Base-by-base conservation (phyloP, 2,113 vertebrate genomes). In the Dipodomys stephensi region DNA sequence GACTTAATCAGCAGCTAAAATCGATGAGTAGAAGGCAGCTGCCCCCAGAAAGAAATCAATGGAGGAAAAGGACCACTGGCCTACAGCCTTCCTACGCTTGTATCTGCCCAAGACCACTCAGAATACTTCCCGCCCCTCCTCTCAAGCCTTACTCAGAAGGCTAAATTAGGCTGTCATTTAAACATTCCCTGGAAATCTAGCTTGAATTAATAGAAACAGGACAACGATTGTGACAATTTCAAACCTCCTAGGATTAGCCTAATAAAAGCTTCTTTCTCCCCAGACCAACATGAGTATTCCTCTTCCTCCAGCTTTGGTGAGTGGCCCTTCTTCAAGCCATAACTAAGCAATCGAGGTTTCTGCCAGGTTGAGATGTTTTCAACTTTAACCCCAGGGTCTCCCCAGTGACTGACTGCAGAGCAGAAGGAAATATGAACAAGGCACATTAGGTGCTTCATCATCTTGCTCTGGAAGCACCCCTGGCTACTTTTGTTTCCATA, bases 11-110 rank as follows among this genome's bases (percentile, higher is more conserved):
- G 93, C 60, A 64, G 88, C 82, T 90, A 27, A 89, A 92, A 94
- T 95, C 96, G 71, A 95, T 95, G 91, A 80, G 87, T 94, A 19
- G 7, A 90, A 92, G 87, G 72, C 88, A 44, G 83, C 94, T 76
- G 94, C 95, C 91, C 95, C 91, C 94, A 96, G 96, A 94, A 95
- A 94, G 53, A 95, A 97, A 96, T 96, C 95, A 85, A 92, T 95
- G 89, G 57, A 23, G 32, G 32, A 35, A 73, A 92, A 80, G 80
- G 78, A 82, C 49, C 13, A 64, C 46, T 77, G 93, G 69, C 65
- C 89, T 76, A 44, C 60, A 88, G 81, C 62, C 83, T 44, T 73
- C 69, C 22, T 68, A 69, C 46, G 44, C 79, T 60, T 87, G 62
- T 62, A 25, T 88, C 81, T 85, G 32, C 90, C 78, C 57, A 60